phyloP scores from a whole-genome alignment of 2,797 vertebrate species.

The Enteromius anoplus region DNA sequence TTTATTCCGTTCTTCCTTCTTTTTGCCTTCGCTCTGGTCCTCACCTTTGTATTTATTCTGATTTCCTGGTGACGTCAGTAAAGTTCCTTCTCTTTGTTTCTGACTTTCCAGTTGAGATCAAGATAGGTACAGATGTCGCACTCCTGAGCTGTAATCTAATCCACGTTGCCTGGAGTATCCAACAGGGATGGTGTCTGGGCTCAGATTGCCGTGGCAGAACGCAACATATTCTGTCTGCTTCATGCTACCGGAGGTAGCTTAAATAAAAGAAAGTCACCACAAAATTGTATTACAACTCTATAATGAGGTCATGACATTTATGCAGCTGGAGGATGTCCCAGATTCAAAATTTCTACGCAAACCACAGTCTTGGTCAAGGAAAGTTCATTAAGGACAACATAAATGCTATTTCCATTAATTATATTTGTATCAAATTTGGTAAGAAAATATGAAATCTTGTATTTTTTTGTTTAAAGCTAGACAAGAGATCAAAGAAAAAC shows the following conservation, averaged over 20 bases:
- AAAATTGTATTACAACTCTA: slow-evolving; percentile 31
- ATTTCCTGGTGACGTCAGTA: slow-evolving; percentile 45
- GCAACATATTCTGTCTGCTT: slow-evolving; percentile 17
- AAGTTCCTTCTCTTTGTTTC: slow-evolving; percentile 1
- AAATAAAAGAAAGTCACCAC: slow-evolving; percentile 37
- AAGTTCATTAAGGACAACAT: slow-evolving; percentile 16
- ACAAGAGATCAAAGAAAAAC: background rate
- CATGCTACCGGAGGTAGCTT: slow-evolving; percentile 1
- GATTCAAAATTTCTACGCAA: slow-evolving; percentile 53
- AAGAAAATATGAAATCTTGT: background rate
- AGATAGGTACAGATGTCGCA: slow-evolving; percentile 6
- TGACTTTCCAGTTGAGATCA: slow-evolving; percentile 5
- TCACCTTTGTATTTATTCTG: slow-evolving; percentile 49
- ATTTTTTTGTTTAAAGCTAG: background rate
- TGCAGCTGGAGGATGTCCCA: slow-evolving; percentile 52
- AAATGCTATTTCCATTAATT: background rate
- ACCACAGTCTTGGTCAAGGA: slow-evolving; percentile 42
- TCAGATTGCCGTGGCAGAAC: background rate
- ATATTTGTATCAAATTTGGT: background rate
- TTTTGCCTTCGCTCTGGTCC: slow-evolving; percentile 12
- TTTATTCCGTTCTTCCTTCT: slow-evolving; percentile 23
- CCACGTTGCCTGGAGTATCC: background rate
- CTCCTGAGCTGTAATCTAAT: slow-evolving; percentile 10
- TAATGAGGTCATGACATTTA: slow-evolving; percentile 54
- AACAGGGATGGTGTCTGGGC: background rate